Evolutionary conservation across 2,113 vertebrate species (phyloP).

Genomic region (Syngnathus typhle): DNA sequence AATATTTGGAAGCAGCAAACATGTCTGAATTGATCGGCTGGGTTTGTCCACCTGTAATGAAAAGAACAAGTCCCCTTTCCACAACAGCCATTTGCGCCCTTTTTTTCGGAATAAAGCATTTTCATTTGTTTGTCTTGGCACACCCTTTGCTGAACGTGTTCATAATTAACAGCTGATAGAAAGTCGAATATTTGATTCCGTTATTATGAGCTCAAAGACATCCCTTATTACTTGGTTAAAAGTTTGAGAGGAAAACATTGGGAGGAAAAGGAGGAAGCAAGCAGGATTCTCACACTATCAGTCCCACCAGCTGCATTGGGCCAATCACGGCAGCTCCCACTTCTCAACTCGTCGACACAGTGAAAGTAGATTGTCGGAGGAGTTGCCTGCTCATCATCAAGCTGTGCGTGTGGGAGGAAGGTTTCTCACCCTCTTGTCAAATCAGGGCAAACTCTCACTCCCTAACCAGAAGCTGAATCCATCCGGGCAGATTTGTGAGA

Average conservation of each 20-base stretch:
- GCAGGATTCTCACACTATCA: neutral
- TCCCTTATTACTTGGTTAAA: neutral
- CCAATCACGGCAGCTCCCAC: slow-evolving; percentile 9
- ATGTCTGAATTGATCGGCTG: neutral
- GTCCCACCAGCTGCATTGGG: slow-evolving; percentile 2
- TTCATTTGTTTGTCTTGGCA: neutral
- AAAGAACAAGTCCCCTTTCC: neutral
- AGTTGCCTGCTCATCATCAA: slow-evolving; percentile 12
- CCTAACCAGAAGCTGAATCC: slow-evolving; percentile 12
- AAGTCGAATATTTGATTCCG: neutral
- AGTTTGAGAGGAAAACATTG: neutral
- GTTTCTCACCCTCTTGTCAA: slow-evolving; percentile 13
- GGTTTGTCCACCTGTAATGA: neutral
- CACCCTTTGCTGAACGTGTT: neutral
- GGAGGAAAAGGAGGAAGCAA: neutral
- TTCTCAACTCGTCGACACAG: slow-evolving; percentile 22
- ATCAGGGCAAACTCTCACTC: slow-evolving; percentile 23
- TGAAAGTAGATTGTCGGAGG: neutral
- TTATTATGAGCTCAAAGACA: no score
- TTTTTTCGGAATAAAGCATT: neutral
- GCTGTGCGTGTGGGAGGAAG: slow-evolving; percentile 12
- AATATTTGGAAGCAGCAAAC: slow-evolving; percentile 1
- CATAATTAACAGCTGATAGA: neutral
- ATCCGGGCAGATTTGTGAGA: slow-evolving; percentile 28
- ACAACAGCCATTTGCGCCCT: neutral